Evolutionary conservation across 1,140 invertebrate genomes (phyloP).

Genomic region (Cydia splendana): DNA sequence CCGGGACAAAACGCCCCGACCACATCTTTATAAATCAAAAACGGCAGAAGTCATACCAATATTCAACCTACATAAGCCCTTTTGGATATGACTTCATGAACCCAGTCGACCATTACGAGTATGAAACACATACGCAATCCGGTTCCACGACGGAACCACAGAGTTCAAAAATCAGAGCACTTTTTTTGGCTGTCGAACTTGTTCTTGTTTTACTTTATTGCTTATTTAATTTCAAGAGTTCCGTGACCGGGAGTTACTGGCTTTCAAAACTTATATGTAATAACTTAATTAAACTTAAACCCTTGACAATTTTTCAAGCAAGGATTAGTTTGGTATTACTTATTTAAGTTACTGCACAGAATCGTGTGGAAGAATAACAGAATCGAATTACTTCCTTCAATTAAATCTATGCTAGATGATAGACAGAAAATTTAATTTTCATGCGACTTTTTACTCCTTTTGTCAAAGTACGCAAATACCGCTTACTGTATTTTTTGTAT

Average conservation of each 20-base stretch:
- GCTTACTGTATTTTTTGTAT: too few relatives aligned
- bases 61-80: not conserved
- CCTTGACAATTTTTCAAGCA: not conserved
- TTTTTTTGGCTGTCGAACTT: conserved; percentile 22
- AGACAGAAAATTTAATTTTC: too few relatives aligned
- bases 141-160: not conserved
- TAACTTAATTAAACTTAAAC: not conserved
- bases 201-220: conserved; percentile 7
- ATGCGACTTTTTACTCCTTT: too few relatives aligned
- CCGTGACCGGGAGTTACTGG: not conserved
- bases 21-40: not conserved
- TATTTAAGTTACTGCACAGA: too few relatives aligned
- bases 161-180: conserved; percentile 29
- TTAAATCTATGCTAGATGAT: too few relatives aligned
- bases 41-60: not conserved
- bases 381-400: too few relatives aligned
- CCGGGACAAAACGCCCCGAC: conserved; percentile 1
- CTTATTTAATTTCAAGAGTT: conserved; percentile 14
- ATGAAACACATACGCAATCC: conserved; percentile 14
- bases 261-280: not conserved
- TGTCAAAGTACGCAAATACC: too few relatives aligned
- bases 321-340: too few relatives aligned
- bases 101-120: conserved; percentile 21
- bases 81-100: not conserved
- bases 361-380: too few relatives aligned